These are phyloP conservation scores for Erannis defoliaria DNA, from an alignment of 2,888 invertebrate species.

Conservation along the genomic window DNA sequence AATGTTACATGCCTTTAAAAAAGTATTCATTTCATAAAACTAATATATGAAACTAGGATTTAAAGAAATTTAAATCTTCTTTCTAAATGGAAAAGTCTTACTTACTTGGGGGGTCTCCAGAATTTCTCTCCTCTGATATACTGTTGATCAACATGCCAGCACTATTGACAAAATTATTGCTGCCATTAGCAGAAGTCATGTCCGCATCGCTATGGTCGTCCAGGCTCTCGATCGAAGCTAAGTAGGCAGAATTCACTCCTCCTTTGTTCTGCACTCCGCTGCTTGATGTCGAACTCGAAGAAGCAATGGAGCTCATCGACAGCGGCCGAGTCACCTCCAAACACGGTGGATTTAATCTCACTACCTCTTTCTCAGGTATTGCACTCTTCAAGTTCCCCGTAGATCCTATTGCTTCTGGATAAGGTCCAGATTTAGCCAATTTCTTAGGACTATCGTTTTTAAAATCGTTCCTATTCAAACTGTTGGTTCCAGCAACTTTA, in stretches of 20 bases:
- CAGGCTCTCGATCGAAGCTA: slow-evolving; percentile 95
- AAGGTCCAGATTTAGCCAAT: slow-evolving; percentile 68
- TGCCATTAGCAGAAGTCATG: slow-evolving; percentile 80
- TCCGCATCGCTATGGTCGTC: slow-evolving; percentile 93
- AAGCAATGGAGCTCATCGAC: slow-evolving; percentile 92
- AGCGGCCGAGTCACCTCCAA: slow-evolving; percentile 89
- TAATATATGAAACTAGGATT: not conserved
- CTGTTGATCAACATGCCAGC: slow-evolving; percentile 70
- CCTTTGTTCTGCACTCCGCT: slow-evolving; percentile 88
- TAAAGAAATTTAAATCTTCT: no score
- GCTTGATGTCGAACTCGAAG: slow-evolving; percentile 89
- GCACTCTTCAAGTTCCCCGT: slow-evolving; percentile 76
- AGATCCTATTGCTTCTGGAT: slow-evolving; percentile 76
- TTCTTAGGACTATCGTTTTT: slow-evolving; percentile 60
- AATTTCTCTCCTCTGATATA: slow-evolving; percentile 68
- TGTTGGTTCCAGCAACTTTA: slow-evolving; percentile 71
- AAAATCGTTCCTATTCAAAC: slow-evolving; percentile 77
- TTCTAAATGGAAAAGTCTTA: slow-evolving; percentile 41
- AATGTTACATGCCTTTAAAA: no score
- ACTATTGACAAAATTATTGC: slow-evolving; percentile 76
- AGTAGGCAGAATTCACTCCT: slow-evolving; percentile 91
- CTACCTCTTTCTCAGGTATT: slow-evolving; percentile 74
- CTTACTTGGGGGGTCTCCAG: slow-evolving; percentile 72
- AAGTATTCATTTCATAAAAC: no score
- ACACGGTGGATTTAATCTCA: slow-evolving; percentile 83